Evolutionary conservation across 2,888 invertebrate genomes (phyloP), one percentile per base, ranked within the genome.

Genomic region (Xanthorhoe spadicearia): DNA sequence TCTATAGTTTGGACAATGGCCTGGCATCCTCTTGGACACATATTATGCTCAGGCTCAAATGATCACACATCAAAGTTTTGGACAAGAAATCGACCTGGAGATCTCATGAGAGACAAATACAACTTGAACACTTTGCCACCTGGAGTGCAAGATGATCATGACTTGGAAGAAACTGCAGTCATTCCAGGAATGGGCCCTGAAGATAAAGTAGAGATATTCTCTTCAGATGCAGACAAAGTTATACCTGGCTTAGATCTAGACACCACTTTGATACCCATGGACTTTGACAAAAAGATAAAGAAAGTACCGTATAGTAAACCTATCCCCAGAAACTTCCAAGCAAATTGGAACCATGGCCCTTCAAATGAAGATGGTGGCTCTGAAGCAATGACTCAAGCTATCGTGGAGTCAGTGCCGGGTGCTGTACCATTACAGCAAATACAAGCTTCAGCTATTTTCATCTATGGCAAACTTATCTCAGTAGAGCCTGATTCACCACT

Each of bases 151-250:
- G 92, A 92, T 85, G 91, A 92, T 69, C 89, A 89, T 82, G 90
- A 90, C 67, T 83, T 94, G 85, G 97, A 97, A 78, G 97, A 97
- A 84, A 96, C 96, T 62, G 95, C 97, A 1, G 92, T 96, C 23
- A 97, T 98, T 83, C 99, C 98, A 71, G 99, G 99, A 59, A 99
- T 99, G 98, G 99, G 99, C n/a, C 97, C 99, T 23, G 99, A 99
- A 87, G 98, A 98, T 83, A 97, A 97, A 85, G 96, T 98, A 0
- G 97, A 97, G 81, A 94, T 95, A 83, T 95, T 95, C 58, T 94
- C 95, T 62, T 93, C 94, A 69, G 91, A 94, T 69, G 84, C 89
- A 64, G 92, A 92, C 69, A 95, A 95, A 75, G 94, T 94, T 43
- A 98, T 98, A 87, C 98, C 98, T 56, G 98, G 98, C 50, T 91